Base-by-base conservation (phyloP, 2,888 invertebrate species). In the Campopleginae sp. region DNA sequence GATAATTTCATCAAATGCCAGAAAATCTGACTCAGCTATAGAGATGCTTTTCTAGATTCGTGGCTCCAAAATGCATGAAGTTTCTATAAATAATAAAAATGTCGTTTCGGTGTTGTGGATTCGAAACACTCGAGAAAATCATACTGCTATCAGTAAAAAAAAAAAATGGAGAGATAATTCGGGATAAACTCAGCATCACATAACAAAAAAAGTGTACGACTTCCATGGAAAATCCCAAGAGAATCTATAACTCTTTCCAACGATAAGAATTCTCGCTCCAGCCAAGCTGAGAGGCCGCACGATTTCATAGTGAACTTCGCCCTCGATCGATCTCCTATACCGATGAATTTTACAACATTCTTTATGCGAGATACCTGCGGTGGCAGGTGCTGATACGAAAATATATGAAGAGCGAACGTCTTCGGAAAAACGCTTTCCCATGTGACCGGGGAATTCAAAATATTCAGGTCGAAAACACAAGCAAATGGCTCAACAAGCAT, bases 221-320 rank as follows among this genome's bases (percentile, higher is more conserved):
- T 58, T 42, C 81, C 74, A 84, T 65, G 74, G 19, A 81, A 78
- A 80, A 81, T 87, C 87, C 88, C 76, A 79, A 51, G 86, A 88
- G 87, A 89, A 90, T 88, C 83, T 77, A 85, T 88, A 89, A 89
- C 87, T 86, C 87, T 87, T 79, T 77, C 42, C 79, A 84, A 82
- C 61, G 80, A 71, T 70, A 70, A 87, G 82, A 74, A 80, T 86
- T 80, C 74, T 82, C 75, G 63, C 68, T 66, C 33, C 42, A 61
- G 17, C 48, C 14, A 27, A 61, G 46, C 61, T n/a, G 27, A 61
- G 44, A 63, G 68, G 38, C 38, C 61, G 46, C 23, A 19, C 58
- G 48, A 71, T 68, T 46, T 58, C 75, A 70, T 48, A 76, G 48
- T 61, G 77, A 51, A 27, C 66, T 74, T 23, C n/a, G 14, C 48